Conservation (phyloP, 2,113 vertebrate genomes). For the Calidris pugnax region DNA sequence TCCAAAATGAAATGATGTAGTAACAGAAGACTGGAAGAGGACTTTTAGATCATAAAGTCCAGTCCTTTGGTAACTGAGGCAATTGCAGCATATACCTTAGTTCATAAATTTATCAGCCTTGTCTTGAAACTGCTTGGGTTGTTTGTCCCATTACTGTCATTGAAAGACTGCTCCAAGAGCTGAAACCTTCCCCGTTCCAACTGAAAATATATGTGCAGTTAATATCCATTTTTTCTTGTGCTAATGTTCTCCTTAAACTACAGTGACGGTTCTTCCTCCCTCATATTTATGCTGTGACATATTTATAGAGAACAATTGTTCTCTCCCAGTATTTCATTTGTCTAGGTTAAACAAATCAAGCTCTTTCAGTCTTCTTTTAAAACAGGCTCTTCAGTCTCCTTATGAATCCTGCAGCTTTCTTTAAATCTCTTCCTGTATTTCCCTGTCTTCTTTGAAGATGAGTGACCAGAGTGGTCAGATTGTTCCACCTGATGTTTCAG, state of each 20-base stretch:
- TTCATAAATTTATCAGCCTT: constrained; percentile 23
- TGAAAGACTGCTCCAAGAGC: background rate
- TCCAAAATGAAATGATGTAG: background rate
- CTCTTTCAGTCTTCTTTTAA: background rate
- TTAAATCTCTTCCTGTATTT: background rate
- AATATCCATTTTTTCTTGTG: background rate
- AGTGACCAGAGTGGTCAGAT: background rate
- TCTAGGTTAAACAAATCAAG: constrained; percentile 62
- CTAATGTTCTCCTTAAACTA: constrained; percentile 49
- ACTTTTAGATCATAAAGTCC: background rate
- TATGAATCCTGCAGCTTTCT: background rate
- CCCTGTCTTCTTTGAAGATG: background rate
- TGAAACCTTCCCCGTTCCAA: background rate
- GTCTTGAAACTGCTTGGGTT: background rate
- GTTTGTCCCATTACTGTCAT: background rate
- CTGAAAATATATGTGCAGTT: constrained; percentile 17
- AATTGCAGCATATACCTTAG: background rate
- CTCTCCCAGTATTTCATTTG: constrained; percentile 45
- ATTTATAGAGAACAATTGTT: constrained; percentile 58
- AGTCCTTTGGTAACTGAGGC: background rate
- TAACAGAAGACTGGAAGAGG: background rate
- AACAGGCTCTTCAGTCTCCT: background rate
- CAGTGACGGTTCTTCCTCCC: constrained; percentile 46
- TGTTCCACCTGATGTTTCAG: background rate
- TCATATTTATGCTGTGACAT: constrained; percentile 38